Conservation (phyloP, 2,888 invertebrate species). For the Coremacera marginata region DNA sequence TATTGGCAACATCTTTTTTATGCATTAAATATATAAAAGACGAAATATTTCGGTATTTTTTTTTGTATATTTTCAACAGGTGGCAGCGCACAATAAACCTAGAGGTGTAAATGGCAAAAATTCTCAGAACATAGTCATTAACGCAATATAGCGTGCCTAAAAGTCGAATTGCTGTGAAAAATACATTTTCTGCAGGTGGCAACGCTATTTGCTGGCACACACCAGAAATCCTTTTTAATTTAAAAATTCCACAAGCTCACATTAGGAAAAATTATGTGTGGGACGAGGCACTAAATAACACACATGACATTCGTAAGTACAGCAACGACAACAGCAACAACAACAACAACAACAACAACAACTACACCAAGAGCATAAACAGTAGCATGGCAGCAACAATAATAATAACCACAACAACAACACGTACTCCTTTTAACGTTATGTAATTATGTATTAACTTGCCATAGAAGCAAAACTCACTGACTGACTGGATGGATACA, state of each 20-base stretch:
- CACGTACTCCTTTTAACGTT: background rate
- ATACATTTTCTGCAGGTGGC: background rate
- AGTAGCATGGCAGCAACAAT: background rate
- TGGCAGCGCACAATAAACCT: too few relatives aligned
- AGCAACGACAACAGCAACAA: background rate
- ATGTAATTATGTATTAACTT: slow-evolving; percentile 20
- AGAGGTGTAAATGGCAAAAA: too few relatives aligned
- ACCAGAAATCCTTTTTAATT: slow-evolving; percentile 30
- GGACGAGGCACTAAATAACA: slow-evolving; percentile 15
- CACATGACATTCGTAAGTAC: slow-evolving; percentile 4
- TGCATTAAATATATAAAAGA: too few relatives aligned
- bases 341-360: background rate
- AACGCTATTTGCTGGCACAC: background rate
- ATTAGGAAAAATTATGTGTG: background rate
- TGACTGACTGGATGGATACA: background rate
- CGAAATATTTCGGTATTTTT: too few relatives aligned
- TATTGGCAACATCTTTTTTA: too few relatives aligned
- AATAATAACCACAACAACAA: background rate
- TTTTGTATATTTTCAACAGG: too few relatives aligned
- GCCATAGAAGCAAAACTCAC: background rate
- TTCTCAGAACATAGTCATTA: too few relatives aligned
- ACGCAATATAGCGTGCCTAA: too few relatives aligned
- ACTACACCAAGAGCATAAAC: background rate
- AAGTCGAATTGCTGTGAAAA: background rate
- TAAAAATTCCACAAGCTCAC: slow-evolving; percentile 22